Evolutionary conservation across 2,888 invertebrate genomes (phyloP), one percentile per base, ranked within the genome.

Genomic region (Microctonus brassicae): DNA sequence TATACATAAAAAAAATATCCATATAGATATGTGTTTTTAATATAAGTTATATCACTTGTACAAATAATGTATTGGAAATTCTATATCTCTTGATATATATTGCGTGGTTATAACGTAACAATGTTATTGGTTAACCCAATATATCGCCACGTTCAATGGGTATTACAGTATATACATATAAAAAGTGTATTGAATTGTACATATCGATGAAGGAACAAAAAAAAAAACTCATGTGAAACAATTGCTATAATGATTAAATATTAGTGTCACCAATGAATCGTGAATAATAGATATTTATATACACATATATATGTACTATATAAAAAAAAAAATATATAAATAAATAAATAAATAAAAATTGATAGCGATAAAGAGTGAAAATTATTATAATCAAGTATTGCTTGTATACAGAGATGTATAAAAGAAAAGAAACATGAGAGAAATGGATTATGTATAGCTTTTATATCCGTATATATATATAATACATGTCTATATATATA

Each of bases 191-290:
- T 47, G 47, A n/a, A n/a, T 39, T 39, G 39, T 39, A 13, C n/a
- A n/a, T 39, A 39, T 39, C n/a, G 39, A n/a, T n/a, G 39, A 42
- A 36, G 22, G 17, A 34, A 26, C 10, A n/a, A 42, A 26, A 20
- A n/a, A 42, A 26, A 20, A 39, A 34, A 26, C 58, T 29, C 55
- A 76, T 75, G 75, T 73, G 76, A 66, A 72, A 73, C 75, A 75
- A 73, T 75, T 75, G 73, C 4, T 17, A 47, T n/a, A 4, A 1
- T 76, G 76, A 77, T 74, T 72, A 73, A 73, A 64, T 63, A 67
- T 66, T 63, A 39, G 61, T 74, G 70, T 70, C 69, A 75, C 66
- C 70, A 73, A 70, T 74, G 70, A 66, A n/a, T 55, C 10, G 20
- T 24, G 69, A 58, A 66, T 70, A 55, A 70, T n/a, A n/a, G n/a